Evolutionary conservation across 2,113 vertebrate species (phyloP).

Genomic region (Albula goreensis): DNA sequence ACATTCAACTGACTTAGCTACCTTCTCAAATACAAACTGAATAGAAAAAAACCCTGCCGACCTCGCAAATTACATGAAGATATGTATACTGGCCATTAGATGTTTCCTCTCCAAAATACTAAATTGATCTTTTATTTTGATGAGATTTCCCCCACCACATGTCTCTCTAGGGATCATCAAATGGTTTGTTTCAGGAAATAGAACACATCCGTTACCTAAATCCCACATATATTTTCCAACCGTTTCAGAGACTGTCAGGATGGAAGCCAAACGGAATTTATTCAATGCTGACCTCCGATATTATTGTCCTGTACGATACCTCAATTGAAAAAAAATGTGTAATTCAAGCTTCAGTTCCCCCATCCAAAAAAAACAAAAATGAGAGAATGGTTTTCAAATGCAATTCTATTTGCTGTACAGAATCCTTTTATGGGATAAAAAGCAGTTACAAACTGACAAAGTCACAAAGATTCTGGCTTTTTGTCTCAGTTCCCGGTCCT

Average conservation of each 20-base stretch:
- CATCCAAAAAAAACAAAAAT: background rate
- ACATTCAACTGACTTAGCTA: conserved; percentile 41
- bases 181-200: conserved; percentile 37
- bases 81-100: conserved; percentile 60
- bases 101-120: conserved; percentile 33
- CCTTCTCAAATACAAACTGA: conserved; percentile 31
- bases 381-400: background rate
- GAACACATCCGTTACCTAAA: conserved; percentile 44
- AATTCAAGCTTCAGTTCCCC: background rate
- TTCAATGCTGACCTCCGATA: conserved; percentile 8
- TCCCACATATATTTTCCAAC: conserved; percentile 39
- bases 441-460: background rate
- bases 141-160: background rate
- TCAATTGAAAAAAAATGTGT: conserved; percentile 32
- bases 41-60: conserved; percentile 34
- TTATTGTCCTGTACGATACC: conserved; percentile 31
- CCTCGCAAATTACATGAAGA: conserved; percentile 39
- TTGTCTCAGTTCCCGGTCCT: conserved; percentile 42
- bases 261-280: conserved; percentile 36
- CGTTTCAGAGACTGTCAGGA: conserved; percentile 26
- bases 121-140: conserved; percentile 37
- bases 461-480: conserved; percentile 28
- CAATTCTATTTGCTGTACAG: background rate
- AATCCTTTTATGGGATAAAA: background rate
- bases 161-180: background rate